These are phyloP conservation scores for Tretioscincus oriximinensis DNA, from an alignment of 2,113 vertebrate species.

Conservation along the genomic window DNA sequence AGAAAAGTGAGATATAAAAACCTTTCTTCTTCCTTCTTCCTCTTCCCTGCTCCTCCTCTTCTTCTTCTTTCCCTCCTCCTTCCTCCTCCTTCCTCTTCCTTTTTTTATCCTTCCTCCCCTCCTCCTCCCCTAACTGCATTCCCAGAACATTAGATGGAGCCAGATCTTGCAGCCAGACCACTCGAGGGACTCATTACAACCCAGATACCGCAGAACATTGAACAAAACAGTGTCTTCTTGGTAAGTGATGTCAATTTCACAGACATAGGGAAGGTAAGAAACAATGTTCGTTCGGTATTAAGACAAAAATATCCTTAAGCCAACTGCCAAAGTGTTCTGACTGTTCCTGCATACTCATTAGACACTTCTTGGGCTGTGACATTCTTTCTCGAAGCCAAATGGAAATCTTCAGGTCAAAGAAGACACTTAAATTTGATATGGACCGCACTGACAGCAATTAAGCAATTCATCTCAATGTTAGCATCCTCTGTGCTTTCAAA, in stretches of 20 bases:
- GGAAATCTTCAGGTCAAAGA: not conserved
- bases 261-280: constrained; percentile 57
- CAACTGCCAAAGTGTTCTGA: constrained; percentile 27
- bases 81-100: no score
- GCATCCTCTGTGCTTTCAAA: no score
- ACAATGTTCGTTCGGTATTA: constrained; percentile 57
- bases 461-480: no score
- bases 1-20: no score
- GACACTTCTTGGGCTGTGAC: constrained; percentile 35
- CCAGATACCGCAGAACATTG: constrained; percentile 32
- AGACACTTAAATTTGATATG: not conserved
- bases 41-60: no score
- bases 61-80: no score
- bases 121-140: constrained; percentile 13
- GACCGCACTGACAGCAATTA: not conserved
- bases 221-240: constrained; percentile 59
- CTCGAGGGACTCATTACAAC: constrained; percentile 71
- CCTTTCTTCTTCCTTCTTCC: no score
- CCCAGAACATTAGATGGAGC: constrained; percentile 49
- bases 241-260: constrained; percentile 47
- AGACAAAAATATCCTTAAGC: constrained; percentile 45
- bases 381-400: constrained; percentile 14
- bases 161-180: constrained; percentile 42
- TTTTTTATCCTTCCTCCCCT: constrained; percentile 17
- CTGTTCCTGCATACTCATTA: constrained; percentile 37